Evolutionary conservation across 2,113 vertebrate species (phyloP), one percentile per base, ranked within the genome.

Genomic region (Suricata suricatta): DNA sequence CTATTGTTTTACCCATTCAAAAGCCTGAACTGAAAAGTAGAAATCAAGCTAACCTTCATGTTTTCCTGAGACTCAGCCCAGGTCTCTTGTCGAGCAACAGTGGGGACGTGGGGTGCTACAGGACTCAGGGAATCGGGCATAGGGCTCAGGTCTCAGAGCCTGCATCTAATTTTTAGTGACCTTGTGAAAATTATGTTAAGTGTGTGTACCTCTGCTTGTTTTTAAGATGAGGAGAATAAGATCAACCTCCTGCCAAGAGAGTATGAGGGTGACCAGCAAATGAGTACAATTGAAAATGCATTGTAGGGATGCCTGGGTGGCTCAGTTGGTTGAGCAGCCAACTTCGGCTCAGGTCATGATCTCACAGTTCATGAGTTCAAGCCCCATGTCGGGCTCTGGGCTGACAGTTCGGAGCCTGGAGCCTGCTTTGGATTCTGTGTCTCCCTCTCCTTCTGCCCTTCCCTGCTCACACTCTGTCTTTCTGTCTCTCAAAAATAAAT

Each of bases 91-190:
- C 11, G 66, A 57, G 71, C 9, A 31, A 64, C 1, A 1, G 4
- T 21, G 57, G 21, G 57, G 57, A 54, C 7, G 57, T 60, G 21
- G 2, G 21, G 23, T 25, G 16, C 9, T 8, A 7, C 0, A 0
- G 23, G 69, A 89, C 83, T 88, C 50, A 38, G 31, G 33, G 57
- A 94, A 85, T 89, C 52, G 52, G 44, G 63, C 54, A 44, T 10
- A 3, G 6, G 2, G 21, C 38, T 87, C 23, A 19, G 19, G 41
- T 74, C 50, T 44, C n/a, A 72, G 72, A 35, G 72, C 9, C 80
- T 80, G 74, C n/a, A 7, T 86, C 54, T 79, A 88, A 91, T 96
- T 96, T 89, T 81, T 91, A 93, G 21, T 97, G 96, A 95, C 97
- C 89, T 96, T 97, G 87, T 76, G 83, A 95, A 97, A 92, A 71